These are phyloP conservation scores for Hydroisotoma schaefferi DNA, from an alignment of 2,888 invertebrate genomes.

Conservation along the genomic window DNA sequence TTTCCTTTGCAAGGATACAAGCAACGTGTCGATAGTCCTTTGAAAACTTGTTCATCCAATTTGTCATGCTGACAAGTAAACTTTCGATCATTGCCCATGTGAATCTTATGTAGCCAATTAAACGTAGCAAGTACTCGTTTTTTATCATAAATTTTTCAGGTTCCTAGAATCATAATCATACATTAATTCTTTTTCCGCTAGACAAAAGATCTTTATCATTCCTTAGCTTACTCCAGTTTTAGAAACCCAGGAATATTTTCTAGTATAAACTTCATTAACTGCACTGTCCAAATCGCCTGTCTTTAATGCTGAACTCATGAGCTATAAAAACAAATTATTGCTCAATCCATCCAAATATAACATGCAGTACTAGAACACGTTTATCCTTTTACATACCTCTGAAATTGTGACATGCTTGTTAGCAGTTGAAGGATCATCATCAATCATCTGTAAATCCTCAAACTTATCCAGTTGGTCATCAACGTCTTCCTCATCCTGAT, in stretches of 20 bases:
- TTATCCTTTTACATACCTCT: conserved; percentile 57
- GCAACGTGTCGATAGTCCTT: conserved; percentile 93
- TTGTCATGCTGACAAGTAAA: conserved; percentile 74
- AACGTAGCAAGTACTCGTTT: conserved; percentile 51
- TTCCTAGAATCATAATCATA: too few species aligned
- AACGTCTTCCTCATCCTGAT: conserved; percentile 69
- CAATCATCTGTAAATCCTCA: conserved; percentile 56
- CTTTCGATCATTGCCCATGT: conserved; percentile 71
- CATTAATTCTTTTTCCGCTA: too few species aligned
- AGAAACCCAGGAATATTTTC: too few species aligned
- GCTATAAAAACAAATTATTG: conserved; percentile 12
- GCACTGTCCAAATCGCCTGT: conserved; percentile 22
- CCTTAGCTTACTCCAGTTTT: neutral
- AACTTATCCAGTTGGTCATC: conserved; percentile 53
- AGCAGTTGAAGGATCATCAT: conserved; percentile 56
- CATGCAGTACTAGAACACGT: conserved; percentile 18
- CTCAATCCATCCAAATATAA: conserved; percentile 14
- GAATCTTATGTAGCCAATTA: conserved; percentile 59
- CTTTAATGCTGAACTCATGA: conserved; percentile 37
- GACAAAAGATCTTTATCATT: too few species aligned
- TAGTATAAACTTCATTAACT: too few species aligned
- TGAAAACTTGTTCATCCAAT: conserved; percentile 79
- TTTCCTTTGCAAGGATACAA: conserved; percentile 80
- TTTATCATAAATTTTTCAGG: neutral
- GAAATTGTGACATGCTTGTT: conserved; percentile 49